Conservation (phyloP, 1,140 invertebrate species). For the Olivierus martensii region DNA sequence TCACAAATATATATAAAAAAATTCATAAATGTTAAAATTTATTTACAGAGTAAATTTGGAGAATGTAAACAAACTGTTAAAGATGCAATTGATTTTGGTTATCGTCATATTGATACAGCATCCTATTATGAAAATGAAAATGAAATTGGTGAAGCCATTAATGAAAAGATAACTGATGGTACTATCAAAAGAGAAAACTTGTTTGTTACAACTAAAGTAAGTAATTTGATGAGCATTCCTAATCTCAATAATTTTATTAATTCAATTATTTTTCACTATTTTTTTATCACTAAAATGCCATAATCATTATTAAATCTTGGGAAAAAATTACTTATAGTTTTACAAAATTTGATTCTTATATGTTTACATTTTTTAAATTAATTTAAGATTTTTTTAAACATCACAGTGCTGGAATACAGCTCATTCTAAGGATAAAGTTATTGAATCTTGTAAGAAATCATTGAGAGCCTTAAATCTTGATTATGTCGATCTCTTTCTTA, state of each 20-base stretch:
- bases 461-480: conserved; percentile 49
- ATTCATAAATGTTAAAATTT: no score
- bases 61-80: conserved; percentile 58
- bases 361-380: no score
- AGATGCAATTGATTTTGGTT: conserved; percentile 64
- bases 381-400: no score
- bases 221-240: neutral
- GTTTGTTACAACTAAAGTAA: conserved; percentile 48
- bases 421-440: conserved; percentile 48
- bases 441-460: conserved; percentile 44
- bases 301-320: no score
- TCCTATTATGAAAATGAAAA: conserved; percentile 49
- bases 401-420: conserved; percentile 58
- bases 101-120: conserved; percentile 81
- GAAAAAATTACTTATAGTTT: no score
- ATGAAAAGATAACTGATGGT: conserved; percentile 52
- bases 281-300: no score
- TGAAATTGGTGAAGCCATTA: conserved; percentile 62
- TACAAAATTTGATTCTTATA: no score
- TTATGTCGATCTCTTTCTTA: conserved; percentile 67
- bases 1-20: no score
- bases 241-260: no score
- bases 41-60: conserved; percentile 49
- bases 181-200: conserved; percentile 64
- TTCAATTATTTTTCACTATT: no score